phyloP scores from a whole-genome alignment of 2,113 vertebrate genomes.

The Smithornis capensis region DNA sequence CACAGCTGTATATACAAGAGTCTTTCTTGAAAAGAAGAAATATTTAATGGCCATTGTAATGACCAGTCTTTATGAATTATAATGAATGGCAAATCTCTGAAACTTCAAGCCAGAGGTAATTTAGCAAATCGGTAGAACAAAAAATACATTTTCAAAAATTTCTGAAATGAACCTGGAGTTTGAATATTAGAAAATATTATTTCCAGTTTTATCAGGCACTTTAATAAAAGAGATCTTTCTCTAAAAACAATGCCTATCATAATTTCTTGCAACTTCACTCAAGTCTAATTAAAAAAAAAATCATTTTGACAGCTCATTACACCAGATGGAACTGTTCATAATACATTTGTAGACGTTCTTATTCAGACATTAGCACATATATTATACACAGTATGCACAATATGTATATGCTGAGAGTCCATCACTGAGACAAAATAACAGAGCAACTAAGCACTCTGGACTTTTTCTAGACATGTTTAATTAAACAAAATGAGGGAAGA shows the following conservation, averaged over 20 bases:
- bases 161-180: not conserved
- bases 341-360: conserved; percentile 14
- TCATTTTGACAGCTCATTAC: conserved; percentile 6
- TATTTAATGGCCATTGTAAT: not conserved
- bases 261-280: not conserved
- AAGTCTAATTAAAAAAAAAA: conserved; percentile 1
- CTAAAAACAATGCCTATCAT: not conserved
- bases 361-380: not conserved
- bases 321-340: conserved; percentile 37
- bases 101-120: not conserved
- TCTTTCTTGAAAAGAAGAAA: not conserved
- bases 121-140: not conserved
- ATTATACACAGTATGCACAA: not conserved
- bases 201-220: not conserved
- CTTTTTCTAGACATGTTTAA: not conserved
- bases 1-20: not conserved
- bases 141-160: not conserved
- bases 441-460: not conserved
- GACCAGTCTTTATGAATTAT: not conserved
- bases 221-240: not conserved
- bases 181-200: not conserved
- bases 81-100: not conserved
- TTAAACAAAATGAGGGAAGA: not conserved
- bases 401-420: not conserved
- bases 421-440: not conserved